Evolutionary conservation across 1,140 invertebrate genomes (phyloP).

Genomic region (Diabrotica virgifera): DNA sequence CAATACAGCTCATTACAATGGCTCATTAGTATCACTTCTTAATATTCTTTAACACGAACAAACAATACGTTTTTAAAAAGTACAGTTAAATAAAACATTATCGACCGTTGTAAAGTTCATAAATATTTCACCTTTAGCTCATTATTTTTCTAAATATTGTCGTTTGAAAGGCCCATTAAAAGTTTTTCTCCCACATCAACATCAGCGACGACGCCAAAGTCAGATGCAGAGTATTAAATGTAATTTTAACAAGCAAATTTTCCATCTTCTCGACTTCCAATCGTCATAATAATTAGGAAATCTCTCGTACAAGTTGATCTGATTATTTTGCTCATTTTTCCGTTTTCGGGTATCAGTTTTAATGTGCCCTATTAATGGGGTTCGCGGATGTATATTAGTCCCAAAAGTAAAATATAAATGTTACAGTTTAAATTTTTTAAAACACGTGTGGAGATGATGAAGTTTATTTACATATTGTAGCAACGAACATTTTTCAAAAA

Average conservation of each 20-base stretch:
- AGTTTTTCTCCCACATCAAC: slow-evolving; percentile 10
- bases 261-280: slow-evolving; percentile 11
- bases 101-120: slow-evolving; percentile 1
- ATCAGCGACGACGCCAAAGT: slow-evolving; percentile 5
- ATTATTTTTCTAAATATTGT: slow-evolving; percentile 24
- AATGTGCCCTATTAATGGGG: no score
- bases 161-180: slow-evolving; percentile 22
- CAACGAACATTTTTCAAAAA: no score
- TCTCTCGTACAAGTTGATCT: slow-evolving; percentile 20
- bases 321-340: slow-evolving; percentile 16
- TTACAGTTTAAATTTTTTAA: no score
- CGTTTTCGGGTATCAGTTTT: not conserved
- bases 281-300: slow-evolving; percentile 21
- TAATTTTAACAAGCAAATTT: slow-evolving; percentile 25
- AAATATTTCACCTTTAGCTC: slow-evolving; percentile 18
- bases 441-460: no score
- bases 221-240: slow-evolving; percentile 19
- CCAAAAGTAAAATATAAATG: no score
- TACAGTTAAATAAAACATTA: not conserved
- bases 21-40: no score
- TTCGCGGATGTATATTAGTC: no score
- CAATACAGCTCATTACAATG: no score
- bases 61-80: not conserved
- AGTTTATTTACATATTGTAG: no score
- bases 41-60: not conserved